These are phyloP conservation scores for Hermaeophaga mercurialis DNA, from an alignment of 2,888 invertebrate species.

Conservation along the genomic window DNA sequence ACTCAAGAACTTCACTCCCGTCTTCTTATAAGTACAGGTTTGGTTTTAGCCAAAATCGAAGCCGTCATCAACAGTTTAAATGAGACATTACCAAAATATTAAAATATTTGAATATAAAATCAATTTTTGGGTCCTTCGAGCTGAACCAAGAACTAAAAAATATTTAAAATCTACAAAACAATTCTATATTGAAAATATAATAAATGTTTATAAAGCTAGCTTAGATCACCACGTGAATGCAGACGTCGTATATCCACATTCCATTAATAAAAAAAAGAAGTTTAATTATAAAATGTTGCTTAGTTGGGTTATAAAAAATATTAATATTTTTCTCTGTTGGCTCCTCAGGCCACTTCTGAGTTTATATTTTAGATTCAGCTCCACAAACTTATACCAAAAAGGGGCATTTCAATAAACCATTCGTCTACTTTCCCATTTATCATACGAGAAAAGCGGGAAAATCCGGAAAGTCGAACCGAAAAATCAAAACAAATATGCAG, in stretches of 20 bases:
- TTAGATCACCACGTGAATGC: too few relatives aligned
- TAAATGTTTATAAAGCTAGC: not conserved
- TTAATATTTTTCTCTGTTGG: not conserved
- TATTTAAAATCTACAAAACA: not conserved
- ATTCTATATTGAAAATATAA: not conserved
- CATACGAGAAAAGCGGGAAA: slow-evolving; percentile 40
- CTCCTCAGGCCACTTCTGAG: not conserved
- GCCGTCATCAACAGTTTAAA: too few relatives aligned
- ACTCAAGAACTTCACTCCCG: slow-evolving; percentile 33
- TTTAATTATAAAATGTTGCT: not conserved
- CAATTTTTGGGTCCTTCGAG: too few relatives aligned
- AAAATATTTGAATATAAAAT: too few relatives aligned
- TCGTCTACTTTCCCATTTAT: slow-evolving; percentile 54
- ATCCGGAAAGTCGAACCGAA: slow-evolving; percentile 47
- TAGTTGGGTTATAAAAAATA: not conserved
- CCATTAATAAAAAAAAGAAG: too few relatives aligned
- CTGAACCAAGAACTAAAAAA: not conserved
- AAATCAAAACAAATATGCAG: slow-evolving; percentile 58
- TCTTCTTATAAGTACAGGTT: not conserved
- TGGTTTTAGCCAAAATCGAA: not conserved
- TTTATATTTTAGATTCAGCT: slow-evolving; percentile 45
- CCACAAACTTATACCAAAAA: slow-evolving; percentile 47
- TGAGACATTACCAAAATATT: too few relatives aligned
- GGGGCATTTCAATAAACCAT: slow-evolving; percentile 57
- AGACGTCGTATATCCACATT: too few relatives aligned